These are phyloP conservation scores for Macrosiphum euphorbiae DNA, from an alignment of 2,888 invertebrate species.

Conservation along the genomic window DNA sequence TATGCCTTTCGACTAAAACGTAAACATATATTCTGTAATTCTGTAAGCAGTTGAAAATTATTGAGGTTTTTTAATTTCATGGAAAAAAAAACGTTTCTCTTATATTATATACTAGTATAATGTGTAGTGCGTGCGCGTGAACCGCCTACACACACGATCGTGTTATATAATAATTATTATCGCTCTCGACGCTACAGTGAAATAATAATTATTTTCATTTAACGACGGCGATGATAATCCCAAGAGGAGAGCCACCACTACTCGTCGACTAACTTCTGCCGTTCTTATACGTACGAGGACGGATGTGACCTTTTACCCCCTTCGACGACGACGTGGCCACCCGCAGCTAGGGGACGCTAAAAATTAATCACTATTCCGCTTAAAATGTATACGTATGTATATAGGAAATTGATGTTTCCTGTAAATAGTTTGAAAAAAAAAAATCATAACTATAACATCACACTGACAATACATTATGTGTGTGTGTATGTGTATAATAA, in stretches of 20 bases:
- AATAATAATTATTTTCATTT: slow-evolving; percentile 28
- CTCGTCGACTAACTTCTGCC: neutral
- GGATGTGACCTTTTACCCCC: slow-evolving; percentile 22
- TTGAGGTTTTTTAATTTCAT: neutral
- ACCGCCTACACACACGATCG: neutral
- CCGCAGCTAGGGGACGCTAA: slow-evolving; percentile 9
- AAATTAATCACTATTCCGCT: slow-evolving; percentile 42
- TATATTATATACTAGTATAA: neutral
- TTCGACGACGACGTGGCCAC: neutral
- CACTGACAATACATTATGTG: neutral
- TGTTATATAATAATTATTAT: neutral
- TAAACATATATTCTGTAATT: neutral
- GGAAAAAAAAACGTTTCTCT: neutral
- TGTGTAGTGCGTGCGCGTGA: neutral
- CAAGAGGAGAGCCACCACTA: neutral
- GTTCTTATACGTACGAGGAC: neutral
- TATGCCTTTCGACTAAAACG: neutral
- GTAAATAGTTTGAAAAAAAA: neutral
- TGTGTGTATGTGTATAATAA: neutral
- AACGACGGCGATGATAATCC: neutral
- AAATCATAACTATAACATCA: neutral
- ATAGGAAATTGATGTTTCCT: slow-evolving; percentile 1
- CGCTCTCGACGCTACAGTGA: neutral
- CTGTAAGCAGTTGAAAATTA: neutral
- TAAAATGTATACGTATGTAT: neutral